Conservation (phyloP, 2,797 vertebrate genomes). For the Buceros bicornis region DNA sequence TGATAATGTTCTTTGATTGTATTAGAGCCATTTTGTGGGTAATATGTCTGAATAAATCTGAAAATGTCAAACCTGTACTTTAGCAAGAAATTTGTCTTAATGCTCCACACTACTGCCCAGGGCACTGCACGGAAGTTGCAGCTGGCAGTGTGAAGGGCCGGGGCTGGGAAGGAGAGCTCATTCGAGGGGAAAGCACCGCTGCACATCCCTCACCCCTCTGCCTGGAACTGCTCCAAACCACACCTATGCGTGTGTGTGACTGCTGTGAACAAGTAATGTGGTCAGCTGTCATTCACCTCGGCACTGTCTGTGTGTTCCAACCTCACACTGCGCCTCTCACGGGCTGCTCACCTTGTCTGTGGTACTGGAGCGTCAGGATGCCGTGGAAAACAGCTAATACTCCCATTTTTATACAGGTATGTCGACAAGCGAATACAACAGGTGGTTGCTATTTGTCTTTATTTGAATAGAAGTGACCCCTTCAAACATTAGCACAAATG, state of each 20-base stretch:
- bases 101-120: not conserved
- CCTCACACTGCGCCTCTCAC: not conserved
- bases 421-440: not conserved
- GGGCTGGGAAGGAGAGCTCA: not conserved
- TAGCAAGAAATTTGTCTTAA: not conserved
- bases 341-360: not conserved
- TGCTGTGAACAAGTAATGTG: not conserved
- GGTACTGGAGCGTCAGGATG: not conserved
- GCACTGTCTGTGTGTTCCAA: not conserved
- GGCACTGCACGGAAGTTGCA: not conserved
- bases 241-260: fast-evolving
- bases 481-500: not conserved
- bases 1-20: slow-evolving; percentile 36
- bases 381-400: not conserved
- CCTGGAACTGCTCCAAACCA: not conserved
- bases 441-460: not conserved
- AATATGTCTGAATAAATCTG: not conserved
- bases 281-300: not conserved
- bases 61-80: not conserved
- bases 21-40: slow-evolving; percentile 29
- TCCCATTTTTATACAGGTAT: not conserved
- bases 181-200: not conserved
- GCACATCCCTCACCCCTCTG: not conserved
- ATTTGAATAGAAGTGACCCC: not conserved
- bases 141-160: not conserved